phyloP scores from a whole-genome alignment of 2,888 invertebrate genomes.

The Galerucella pusilla region DNA sequence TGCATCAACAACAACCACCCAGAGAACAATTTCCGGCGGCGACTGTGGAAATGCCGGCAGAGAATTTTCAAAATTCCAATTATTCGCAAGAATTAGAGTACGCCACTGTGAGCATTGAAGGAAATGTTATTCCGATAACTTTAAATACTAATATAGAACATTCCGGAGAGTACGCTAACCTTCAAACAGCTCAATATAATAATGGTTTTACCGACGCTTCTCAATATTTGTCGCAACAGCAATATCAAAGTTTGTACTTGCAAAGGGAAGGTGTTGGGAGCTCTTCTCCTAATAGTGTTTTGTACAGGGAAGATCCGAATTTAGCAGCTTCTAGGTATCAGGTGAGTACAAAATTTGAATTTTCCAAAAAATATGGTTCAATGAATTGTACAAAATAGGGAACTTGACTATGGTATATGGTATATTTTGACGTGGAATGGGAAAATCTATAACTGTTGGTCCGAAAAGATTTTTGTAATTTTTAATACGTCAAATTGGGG shows the following conservation, averaged over 20 bases:
- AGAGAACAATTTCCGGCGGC: slow-evolving; percentile 36
- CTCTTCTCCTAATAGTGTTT: slow-evolving; percentile 67
- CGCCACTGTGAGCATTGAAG: slow-evolving; percentile 42
- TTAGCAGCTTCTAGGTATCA: slow-evolving; percentile 69
- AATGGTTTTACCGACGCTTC: slow-evolving; percentile 54
- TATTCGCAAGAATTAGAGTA: slow-evolving; percentile 43
- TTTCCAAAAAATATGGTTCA: too few species aligned
- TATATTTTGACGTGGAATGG: too few species aligned
- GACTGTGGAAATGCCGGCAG: slow-evolving; percentile 34
- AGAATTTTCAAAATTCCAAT: slow-evolving; percentile 26
- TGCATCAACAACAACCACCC: slow-evolving; percentile 25
- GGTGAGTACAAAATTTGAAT: slow-evolving; percentile 47
- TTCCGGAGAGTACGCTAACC: slow-evolving; percentile 70
- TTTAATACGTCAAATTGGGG: too few species aligned
- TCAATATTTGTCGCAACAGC: slow-evolving; percentile 56
- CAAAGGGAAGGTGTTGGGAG: slow-evolving; percentile 61
- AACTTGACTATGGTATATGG: too few species aligned
- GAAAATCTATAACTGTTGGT: too few species aligned
- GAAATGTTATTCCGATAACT: slow-evolving; percentile 42
- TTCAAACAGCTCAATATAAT: slow-evolving; percentile 71
- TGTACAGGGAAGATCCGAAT: slow-evolving; percentile 75
- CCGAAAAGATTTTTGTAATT: too few species aligned
- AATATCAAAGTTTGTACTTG: slow-evolving; percentile 52
- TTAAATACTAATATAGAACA: slow-evolving; percentile 51
- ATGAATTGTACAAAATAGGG: too few species aligned